Evolutionary conservation across 2,113 vertebrate species (phyloP).

Genomic region (Colistium nudipinnis): DNA sequence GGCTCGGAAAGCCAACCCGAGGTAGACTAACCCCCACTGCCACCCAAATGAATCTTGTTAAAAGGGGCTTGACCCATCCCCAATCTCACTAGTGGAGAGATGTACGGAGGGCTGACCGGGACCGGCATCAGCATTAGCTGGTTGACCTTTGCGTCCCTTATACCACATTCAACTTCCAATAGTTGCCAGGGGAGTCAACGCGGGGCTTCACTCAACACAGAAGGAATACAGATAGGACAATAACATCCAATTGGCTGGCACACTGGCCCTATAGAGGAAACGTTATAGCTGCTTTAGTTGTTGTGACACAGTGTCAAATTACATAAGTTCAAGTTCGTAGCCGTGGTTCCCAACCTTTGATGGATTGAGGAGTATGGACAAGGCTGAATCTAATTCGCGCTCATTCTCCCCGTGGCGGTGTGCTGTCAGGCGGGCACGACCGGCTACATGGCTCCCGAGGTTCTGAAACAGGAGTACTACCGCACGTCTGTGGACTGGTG

Average conservation of each 20-base stretch:
- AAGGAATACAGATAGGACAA: neutral
- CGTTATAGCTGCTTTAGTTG: neutral
- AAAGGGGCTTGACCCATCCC: slow-evolving; percentile 46
- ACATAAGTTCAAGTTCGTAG: no score
- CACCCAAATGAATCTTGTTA: slow-evolving; percentile 53
- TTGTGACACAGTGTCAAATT: no score
- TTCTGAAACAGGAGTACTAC: slow-evolving; percentile 86
- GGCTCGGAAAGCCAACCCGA: neutral
- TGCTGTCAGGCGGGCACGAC: slow-evolving; percentile 87
- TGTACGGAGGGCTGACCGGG: neutral
- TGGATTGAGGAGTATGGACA: no score
- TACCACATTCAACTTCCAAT: slow-evolving; percentile 13
- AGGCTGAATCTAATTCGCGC: neutral
- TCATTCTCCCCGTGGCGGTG: neutral
- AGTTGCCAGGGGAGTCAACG: slow-evolving; percentile 30
- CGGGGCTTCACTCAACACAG: slow-evolving; percentile 1
- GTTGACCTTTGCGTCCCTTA: slow-evolving; percentile 50
- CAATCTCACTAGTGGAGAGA: neutral
- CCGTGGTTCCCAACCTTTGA: no score
- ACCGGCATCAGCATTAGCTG: slow-evolving; percentile 23
- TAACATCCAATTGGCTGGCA: neutral
- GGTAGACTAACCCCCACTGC: neutral
- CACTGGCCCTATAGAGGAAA: neutral
- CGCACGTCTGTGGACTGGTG: slow-evolving; percentile 91
- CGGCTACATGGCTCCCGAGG: slow-evolving; percentile 93